Evolutionary conservation across 2,113 vertebrate species (phyloP), one percentile per base, ranked within the genome.

Genomic region (Sinocyclocheilus rhinocerous): DNA sequence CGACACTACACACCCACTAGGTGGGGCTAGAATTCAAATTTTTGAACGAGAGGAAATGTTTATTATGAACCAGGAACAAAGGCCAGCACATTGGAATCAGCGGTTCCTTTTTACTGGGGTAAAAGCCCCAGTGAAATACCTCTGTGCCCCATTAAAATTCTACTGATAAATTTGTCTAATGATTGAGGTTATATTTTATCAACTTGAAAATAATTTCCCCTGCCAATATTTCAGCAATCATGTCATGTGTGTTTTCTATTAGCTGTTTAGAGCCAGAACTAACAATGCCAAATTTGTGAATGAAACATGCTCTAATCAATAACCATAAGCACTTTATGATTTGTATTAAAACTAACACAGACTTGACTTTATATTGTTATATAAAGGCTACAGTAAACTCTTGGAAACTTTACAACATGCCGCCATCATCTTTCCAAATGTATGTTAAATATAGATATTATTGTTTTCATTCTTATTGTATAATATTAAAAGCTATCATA

Each of bases 21-120:
- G 67, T 78, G 85, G 85, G 6, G 20, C 18, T 67, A 85, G 11
- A 88, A 73, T 50, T 33, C 29, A 67, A 79, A 87, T n/a, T 4
- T 6, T 20, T 55, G 18, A 45, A 57, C 0, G 20, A 83, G 59
- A 84, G 8, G 29, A 59, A 12, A 72, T 39, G 8, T 72, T 72
- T 12, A 4, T 59, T 22, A 59, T 59, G 2, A 59, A n/a, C 20
- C n/a, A 9, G 6, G 20, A 59, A 59, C 8, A n/a, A 59, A 59
- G 2, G 20, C 20, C 6, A 22, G 57, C 6, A 20, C 57, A 22
- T 9, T 59, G 18, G 0, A 22, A 4, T 59, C 7, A 59, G 20
- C 9, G 20, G 20, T 9, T 70, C 1, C 13, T 69, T 33, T 69
- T 33, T 8, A 33, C 26, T 33, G 6, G 16, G 67, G 16, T 33